phyloP scores from a whole-genome alignment of 2,888 invertebrate species.

The Chrysina gloriosa region DNA sequence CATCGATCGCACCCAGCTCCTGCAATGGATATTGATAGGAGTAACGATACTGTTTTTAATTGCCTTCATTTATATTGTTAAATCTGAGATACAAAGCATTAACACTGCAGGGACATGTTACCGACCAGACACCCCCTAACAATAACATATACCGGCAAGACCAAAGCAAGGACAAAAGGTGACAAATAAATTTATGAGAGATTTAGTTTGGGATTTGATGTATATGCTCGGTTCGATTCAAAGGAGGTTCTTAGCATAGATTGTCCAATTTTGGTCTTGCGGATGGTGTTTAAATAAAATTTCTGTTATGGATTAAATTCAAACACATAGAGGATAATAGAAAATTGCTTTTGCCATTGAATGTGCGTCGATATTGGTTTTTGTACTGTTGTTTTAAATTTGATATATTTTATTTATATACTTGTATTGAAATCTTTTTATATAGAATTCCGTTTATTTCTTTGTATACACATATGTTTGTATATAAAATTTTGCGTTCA shows the following conservation, averaged over 20 bases:
- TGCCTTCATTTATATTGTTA: slow-evolving; percentile 33
- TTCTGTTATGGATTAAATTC: too few species aligned
- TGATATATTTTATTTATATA: slow-evolving; percentile 18
- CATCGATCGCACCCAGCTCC: slow-evolving; percentile 65
- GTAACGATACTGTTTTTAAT: slow-evolving; percentile 53
- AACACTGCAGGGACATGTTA: slow-evolving; percentile 46
- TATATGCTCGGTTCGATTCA: slow-evolving; percentile 32
- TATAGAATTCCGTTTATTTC: slow-evolving; percentile 23
- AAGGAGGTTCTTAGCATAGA: slow-evolving; percentile 30
- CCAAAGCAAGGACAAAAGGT: slow-evolving; percentile 43
- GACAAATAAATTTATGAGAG: slow-evolving; percentile 50
- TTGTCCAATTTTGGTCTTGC: slow-evolving; percentile 42
- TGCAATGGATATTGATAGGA: slow-evolving; percentile 67
- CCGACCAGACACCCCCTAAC: slow-evolving; percentile 53
- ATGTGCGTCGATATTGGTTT: too few species aligned
- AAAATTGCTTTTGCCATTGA: background rate
- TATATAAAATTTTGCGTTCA: slow-evolving; percentile 12
- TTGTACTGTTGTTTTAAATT: slow-evolving; percentile 10
- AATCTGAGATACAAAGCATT: slow-evolving; percentile 39
- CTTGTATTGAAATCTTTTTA: slow-evolving; percentile 30
- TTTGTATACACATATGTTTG: slow-evolving; percentile 1
- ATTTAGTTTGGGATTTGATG: slow-evolving; percentile 51
- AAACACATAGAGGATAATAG: too few species aligned
- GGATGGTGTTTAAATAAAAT: too few species aligned
- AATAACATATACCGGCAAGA: slow-evolving; percentile 57